A percentile compares a stretch with the other conserved stretches of the same genome.
Evolutionary conservation across 2,797 vertebrate genomes (phyloP).

Genomic region (Leucoraja ocellata): DNA sequence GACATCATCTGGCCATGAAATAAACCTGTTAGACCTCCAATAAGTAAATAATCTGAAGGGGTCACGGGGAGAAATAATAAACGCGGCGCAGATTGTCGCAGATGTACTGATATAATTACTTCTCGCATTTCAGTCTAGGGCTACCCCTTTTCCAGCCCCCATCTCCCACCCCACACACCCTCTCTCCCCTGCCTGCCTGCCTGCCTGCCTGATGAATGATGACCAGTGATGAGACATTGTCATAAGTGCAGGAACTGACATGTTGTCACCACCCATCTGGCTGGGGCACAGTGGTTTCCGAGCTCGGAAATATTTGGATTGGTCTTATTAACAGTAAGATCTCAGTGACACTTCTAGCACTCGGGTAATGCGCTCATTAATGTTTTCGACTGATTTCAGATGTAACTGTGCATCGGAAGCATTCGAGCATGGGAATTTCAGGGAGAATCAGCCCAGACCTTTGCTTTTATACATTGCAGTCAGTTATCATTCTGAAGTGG

Average conservation of each 20-base stretch:
- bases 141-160: background rate
- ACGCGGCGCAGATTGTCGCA: background rate
- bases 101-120: constrained; percentile 27
- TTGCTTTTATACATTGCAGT: background rate
- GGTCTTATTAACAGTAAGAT: background rate
- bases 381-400: background rate
- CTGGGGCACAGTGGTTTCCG: background rate
- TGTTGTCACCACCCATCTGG: constrained; percentile 23
- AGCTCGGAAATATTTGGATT: background rate
- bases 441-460: background rate
- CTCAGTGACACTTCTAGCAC: background rate
- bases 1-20: constrained; percentile 21
- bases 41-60: constrained; percentile 31
- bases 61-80: constrained; percentile 11
- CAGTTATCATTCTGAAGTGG: background rate
- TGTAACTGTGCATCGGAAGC: background rate
- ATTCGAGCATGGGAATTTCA: background rate
- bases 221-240: constrained; percentile 20
- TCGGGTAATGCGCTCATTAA: background rate
- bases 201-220: background rate
- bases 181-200: no score
- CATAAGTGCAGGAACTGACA: constrained; percentile 32
- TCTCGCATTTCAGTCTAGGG: constrained; percentile 3
- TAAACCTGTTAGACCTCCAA: constrained; percentile 34
- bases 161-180: background rate